These are phyloP conservation scores for Trachelus iudaicus DNA, from an alignment of 2,888 invertebrate species.

Conservation along the genomic window DNA sequence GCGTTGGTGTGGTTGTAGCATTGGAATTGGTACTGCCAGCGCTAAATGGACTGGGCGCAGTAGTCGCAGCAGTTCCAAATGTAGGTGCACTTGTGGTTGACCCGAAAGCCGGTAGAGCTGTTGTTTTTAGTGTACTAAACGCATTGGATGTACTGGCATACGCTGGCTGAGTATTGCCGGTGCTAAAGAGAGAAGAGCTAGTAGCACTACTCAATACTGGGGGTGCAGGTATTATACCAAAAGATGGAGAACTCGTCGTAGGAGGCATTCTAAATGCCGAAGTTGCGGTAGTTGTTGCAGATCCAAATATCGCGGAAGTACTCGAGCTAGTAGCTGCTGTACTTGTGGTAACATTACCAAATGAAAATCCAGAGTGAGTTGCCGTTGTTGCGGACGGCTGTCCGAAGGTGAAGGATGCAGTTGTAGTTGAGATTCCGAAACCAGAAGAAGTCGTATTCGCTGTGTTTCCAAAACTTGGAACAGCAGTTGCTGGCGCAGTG, in stretches of 20 bases:
- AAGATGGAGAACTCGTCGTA: constrained; percentile 24
- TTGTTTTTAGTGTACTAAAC: constrained; percentile 38
- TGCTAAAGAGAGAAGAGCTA: constrained; percentile 10
- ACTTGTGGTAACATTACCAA: constrained; percentile 13
- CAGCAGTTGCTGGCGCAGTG: background rate
- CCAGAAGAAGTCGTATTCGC: background rate
- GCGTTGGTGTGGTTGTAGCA: constrained; percentile 12
- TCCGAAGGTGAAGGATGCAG: constrained; percentile 18
- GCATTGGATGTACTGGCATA: constrained; percentile 14
- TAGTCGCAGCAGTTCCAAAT: constrained; percentile 14
- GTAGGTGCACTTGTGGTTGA: constrained; percentile 20
- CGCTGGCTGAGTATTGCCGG: constrained; percentile 11
- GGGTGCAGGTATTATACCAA: constrained; percentile 24
- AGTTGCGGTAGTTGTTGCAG: constrained; percentile 8
- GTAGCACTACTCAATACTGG: constrained; percentile 30
- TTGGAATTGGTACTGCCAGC: constrained; percentile 16
- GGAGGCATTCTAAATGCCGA: constrained; percentile 31
- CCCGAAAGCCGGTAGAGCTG: constrained; percentile 28
- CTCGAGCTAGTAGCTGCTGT: background rate
- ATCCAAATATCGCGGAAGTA: constrained; percentile 4
- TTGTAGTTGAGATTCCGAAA: constrained; percentile 1
- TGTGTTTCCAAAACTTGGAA: background rate
- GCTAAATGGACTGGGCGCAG: constrained; percentile 17
- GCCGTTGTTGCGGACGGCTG: constrained; percentile 8
- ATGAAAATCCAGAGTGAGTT: constrained; percentile 21